These are phyloP conservation scores for Monomorium pharaonis DNA, from an alignment of 1,140 invertebrate species.

Conservation along the genomic window DNA sequence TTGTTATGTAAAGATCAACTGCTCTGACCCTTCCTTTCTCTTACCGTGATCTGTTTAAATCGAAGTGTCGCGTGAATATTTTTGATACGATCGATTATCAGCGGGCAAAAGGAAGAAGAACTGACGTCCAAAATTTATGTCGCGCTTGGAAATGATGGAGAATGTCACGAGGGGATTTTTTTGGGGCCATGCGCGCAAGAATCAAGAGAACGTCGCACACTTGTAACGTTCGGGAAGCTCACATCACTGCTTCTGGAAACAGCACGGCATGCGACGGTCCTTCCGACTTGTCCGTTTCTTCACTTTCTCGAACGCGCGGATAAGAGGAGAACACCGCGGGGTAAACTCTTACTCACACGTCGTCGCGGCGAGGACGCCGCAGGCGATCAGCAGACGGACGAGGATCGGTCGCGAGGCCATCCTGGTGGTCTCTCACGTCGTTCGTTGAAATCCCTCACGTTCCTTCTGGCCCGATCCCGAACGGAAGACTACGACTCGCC, in stretches of 20 bases:
- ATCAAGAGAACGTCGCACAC: not conserved
- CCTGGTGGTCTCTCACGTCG: not conserved
- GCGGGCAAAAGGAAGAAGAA: not conserved
- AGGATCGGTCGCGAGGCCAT: constrained; percentile 65
- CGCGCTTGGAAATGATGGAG: not conserved
- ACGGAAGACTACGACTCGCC: constrained; percentile 75
- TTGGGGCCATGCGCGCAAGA: not conserved
- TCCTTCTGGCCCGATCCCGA: constrained; percentile 67
- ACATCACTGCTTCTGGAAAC: not conserved
- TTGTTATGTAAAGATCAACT: not conserved
- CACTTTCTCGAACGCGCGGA: constrained; percentile 68
- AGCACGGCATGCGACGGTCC: no score
- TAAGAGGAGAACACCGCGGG: not conserved
- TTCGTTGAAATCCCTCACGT: constrained; percentile 16
- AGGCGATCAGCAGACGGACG: constrained; percentile 64
- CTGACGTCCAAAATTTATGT: not conserved
- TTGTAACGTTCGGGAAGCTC: not conserved
- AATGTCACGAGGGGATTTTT: not conserved
- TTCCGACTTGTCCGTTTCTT: no score
- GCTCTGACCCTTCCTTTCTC: not conserved
- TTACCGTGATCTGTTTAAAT: not conserved
- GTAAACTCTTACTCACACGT: constrained; percentile 68
- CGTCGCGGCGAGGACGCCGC: constrained; percentile 60
- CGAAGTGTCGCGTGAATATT: not conserved
- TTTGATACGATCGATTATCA: not conserved